Conservation (phyloP, 37 sponge, comb jelly and placozoan genomes). For the Aphrocallistes beatrix region DNA sequence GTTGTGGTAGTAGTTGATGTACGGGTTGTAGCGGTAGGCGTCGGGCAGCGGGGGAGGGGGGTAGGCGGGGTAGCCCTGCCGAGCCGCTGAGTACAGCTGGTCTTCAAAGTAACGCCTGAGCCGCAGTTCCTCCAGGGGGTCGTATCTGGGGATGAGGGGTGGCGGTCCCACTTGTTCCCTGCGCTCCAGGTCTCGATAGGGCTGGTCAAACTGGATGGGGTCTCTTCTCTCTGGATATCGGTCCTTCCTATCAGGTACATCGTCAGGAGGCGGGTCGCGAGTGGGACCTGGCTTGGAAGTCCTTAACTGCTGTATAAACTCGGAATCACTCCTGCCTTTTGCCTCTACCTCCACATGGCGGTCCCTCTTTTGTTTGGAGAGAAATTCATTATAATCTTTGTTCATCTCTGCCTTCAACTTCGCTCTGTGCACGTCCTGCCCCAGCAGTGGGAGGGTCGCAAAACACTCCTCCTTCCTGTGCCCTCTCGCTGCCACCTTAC, state of each 20-base stretch:
- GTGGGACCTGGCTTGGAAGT: not conserved
- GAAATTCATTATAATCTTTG: constrained; percentile 5
- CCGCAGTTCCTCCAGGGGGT: not conserved
- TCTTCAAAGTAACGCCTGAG: not conserved
- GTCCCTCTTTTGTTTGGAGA: not conserved
- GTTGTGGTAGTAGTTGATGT: not conserved
- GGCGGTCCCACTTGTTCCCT: not conserved
- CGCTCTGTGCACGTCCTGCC: not conserved
- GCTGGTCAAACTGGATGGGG: no score
- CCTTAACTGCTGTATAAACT: no score
- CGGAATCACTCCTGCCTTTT: not conserved
- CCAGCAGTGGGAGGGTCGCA: not conserved
- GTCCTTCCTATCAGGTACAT: not conserved
- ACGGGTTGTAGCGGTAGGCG: not conserved
- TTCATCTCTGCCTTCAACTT: not conserved
- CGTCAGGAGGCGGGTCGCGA: not conserved
- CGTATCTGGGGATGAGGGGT: not conserved
- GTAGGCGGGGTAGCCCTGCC: not conserved
- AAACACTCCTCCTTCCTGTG: not conserved
- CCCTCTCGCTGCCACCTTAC: not conserved
- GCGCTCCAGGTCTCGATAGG: not conserved
- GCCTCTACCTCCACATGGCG: not conserved
- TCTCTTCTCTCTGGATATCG: not conserved
- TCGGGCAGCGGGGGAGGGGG: not conserved
- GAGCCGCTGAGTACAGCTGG: not conserved